phyloP scores from a whole-genome alignment of 2,797 vertebrate species.

The Gadopsis marmoratus region DNA sequence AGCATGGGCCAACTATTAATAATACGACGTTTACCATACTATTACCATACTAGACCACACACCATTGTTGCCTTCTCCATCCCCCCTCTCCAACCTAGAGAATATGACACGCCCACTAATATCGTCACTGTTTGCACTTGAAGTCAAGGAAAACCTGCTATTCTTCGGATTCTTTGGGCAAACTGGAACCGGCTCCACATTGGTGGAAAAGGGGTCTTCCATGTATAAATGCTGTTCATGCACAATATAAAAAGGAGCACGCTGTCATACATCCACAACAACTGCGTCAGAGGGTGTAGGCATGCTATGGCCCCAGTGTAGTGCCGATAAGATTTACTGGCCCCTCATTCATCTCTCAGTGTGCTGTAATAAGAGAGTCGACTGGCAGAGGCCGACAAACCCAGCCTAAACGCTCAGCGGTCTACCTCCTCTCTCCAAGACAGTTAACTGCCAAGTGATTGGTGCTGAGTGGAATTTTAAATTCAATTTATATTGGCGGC shows the following conservation, averaged over 20 bases:
- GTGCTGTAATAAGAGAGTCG: constrained; percentile 17
- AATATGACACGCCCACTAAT: no score
- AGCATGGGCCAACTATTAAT: no score
- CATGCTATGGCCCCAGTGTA: constrained; percentile 4
- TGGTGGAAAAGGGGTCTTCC: no score
- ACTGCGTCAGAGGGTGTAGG: not conserved
- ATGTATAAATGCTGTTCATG: not conserved
- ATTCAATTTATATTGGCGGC: constrained; percentile 16
- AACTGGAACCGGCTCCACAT: no score
- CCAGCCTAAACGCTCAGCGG: constrained; percentile 5
- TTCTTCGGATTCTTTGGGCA: no score
- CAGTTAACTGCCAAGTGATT: constrained; percentile 11
- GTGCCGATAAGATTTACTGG: constrained; percentile 13
- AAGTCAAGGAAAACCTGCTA: no score
- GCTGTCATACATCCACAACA: not conserved
- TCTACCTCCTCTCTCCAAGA: constrained; percentile 27
- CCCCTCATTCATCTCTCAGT: constrained; percentile 30
- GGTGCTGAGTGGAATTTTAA: constrained; percentile 15
- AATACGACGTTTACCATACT: no score
- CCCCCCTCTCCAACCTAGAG: no score
- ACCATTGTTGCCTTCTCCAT: no score
- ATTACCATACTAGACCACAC: no score
- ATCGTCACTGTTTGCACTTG: no score
- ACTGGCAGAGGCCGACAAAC: constrained; percentile 10
- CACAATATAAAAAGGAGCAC: not conserved